A percentile compares a stretch with the other conserved stretches of the same genome.
Evolutionary conservation across 1,140 invertebrate genomes (phyloP).

Genomic region (Diorhabda carinulata): DNA sequence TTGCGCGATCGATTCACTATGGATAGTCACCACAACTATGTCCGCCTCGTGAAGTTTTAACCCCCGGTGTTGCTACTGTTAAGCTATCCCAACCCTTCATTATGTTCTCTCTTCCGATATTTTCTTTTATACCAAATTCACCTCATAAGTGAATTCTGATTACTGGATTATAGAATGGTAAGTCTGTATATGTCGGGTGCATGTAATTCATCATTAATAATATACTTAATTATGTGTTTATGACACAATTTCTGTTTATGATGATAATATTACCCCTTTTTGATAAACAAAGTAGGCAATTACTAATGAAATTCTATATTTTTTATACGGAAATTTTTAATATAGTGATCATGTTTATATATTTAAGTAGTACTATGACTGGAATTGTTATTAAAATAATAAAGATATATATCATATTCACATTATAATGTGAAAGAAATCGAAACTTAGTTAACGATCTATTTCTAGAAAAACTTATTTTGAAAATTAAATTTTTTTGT

Average conservation of each 20-base stretch:
- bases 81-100: not conserved
- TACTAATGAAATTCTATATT: not conserved
- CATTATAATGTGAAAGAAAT: too few relatives aligned
- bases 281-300: not conserved
- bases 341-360: too few relatives aligned
- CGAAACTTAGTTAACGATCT: not conserved
- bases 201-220: not conserved
- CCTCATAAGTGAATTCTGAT: not conserved
- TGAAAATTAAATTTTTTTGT: too few relatives aligned
- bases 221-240: too few relatives aligned
- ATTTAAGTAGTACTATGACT: too few relatives aligned
- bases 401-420: too few relatives aligned
- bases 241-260: not conserved
- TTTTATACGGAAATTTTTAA: too few relatives aligned
- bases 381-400: not conserved
- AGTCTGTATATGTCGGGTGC: not conserved
- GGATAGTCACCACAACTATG: constrained; percentile 1
- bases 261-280: not conserved
- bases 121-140: not conserved
- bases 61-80: not conserved
- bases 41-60: constrained; percentile 2
- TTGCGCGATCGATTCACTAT: not conserved
- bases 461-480: too few relatives aligned
- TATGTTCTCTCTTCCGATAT: not conserved
- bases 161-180: not conserved